Evolutionary conservation across 2,888 invertebrate genomes (phyloP).

Genomic region (Pilophorus perplexus): DNA sequence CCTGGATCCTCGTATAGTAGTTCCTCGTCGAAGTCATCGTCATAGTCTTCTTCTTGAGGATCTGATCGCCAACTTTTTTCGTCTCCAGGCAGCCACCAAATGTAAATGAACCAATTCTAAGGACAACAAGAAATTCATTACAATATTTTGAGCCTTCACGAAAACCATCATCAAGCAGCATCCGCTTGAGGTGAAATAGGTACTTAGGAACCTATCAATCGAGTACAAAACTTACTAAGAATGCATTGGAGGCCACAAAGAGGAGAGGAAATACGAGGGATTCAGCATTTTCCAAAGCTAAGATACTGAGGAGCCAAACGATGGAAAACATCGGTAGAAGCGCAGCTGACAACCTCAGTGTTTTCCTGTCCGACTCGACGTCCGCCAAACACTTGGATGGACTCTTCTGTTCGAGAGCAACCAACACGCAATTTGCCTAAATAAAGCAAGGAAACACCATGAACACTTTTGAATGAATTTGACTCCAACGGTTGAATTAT

Average conservation of each 20-base stretch:
- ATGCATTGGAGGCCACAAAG: slow-evolving; percentile 47
- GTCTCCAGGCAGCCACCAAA: slow-evolving; percentile 49
- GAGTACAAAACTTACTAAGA: slow-evolving; percentile 47
- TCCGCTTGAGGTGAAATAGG: too few relatives aligned
- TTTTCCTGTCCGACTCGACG: slow-evolving; percentile 49
- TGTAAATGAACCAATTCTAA: slow-evolving; percentile 50
- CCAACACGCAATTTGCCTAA: slow-evolving; percentile 53
- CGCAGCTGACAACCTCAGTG: slow-evolving; percentile 58
- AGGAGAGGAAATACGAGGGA: slow-evolving; percentile 49
- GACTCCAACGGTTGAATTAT: too few relatives aligned
- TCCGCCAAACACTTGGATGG: slow-evolving; percentile 42
- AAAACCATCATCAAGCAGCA: too few relatives aligned
- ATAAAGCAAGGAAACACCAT: neutral
- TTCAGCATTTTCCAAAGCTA: slow-evolving; percentile 67
- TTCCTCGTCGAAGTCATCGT: slow-evolving; percentile 48
- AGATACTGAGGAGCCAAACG: slow-evolving; percentile 71
- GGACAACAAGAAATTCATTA: too few relatives aligned
- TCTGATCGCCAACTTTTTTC: slow-evolving; percentile 47
- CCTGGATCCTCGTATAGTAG: slow-evolving; percentile 45
- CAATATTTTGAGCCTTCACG: too few relatives aligned
- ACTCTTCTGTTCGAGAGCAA: slow-evolving; percentile 51
- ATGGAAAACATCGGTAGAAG: slow-evolving; percentile 69
- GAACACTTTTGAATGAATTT: neutral
- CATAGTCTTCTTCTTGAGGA: slow-evolving; percentile 49
- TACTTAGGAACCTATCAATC: too few relatives aligned